Evolutionary conservation across 2,888 invertebrate species (phyloP), one percentile per base, ranked within the genome.

Genomic region (Keiferia lycopersicella): DNA sequence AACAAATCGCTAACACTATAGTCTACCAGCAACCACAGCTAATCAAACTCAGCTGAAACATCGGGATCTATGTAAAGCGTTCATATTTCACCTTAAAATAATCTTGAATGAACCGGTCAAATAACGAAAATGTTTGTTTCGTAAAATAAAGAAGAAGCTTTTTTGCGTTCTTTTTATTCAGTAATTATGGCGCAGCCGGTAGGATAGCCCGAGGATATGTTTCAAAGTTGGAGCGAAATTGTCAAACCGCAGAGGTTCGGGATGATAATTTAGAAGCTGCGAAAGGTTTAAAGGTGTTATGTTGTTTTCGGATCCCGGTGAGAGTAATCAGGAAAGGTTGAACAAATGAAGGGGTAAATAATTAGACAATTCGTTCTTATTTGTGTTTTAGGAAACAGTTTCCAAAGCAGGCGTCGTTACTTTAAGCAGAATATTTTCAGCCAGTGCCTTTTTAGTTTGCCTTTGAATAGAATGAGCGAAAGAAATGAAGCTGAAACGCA

Each of bases 81-180:
- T n/a, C n/a, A n/a, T n/a, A n/a, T n/a, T n/a, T n/a, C n/a, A n/a
- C n/a, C n/a, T n/a, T n/a, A n/a, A n/a, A n/a, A n/a, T n/a, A n/a
- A n/a, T n/a, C n/a, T n/a, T n/a, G n/a, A n/a, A n/a, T n/a, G n/a
- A n/a, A n/a, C n/a, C n/a, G n/a, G n/a, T n/a, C n/a, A n/a, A n/a
- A n/a, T n/a, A n/a, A n/a, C n/a, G n/a, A n/a, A n/a, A n/a, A n/a
- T n/a, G n/a, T n/a, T 62, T 64, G 64, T 45, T 66, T 56, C 62
- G 65, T 16, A 61, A 56, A 56, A 10, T 34, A 34, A 65, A 63
- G 64, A 66, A 60, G 65, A 51, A 51, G 26, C 60, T 39, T 63
- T 60, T 59, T 53, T 48, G n/a, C 45, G n/a, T 16, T 45, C 16
- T 34, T 34, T 34, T 8, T n/a, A n/a, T n/a, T 34, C 50, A 7